These are phyloP conservation scores for Melanargia galathea DNA, from an alignment of 2,888 invertebrate species.

Conservation along the genomic window DNA sequence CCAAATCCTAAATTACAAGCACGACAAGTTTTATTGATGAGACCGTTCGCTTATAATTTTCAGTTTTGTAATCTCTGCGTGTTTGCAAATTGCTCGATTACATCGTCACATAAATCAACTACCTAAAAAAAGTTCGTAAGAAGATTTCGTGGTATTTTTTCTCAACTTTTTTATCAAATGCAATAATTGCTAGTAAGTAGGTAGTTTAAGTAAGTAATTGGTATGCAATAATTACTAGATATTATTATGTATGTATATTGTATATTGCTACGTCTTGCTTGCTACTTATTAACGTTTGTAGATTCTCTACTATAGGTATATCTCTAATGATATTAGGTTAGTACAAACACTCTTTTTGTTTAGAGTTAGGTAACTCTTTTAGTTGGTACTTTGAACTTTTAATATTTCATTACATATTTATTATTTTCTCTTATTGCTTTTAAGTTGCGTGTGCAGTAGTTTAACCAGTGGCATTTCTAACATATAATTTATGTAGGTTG, in stretches of 20 bases:
- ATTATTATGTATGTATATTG: too few species aligned
- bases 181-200: neutral
- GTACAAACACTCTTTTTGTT: too few species aligned
- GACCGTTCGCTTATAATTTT: conserved; percentile 4
- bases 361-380: too few species aligned
- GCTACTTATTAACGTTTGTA: too few species aligned
- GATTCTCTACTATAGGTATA: neutral
- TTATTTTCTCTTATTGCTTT: neutral
- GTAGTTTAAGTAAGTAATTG: too few species aligned
- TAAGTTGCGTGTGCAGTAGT: neutral
- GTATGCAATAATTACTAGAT: neutral
- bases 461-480: conserved; percentile 15
- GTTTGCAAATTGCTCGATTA: conserved; percentile 8
- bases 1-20: neutral
- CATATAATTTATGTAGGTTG: conserved; percentile 6
- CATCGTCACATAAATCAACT: conserved; percentile 28
- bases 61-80: conserved; percentile 11
- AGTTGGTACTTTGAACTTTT: too few species aligned
- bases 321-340: too few species aligned
- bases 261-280: too few species aligned
- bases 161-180: conserved; percentile 7
- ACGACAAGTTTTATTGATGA: conserved; percentile 7
- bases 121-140: conserved; percentile 12
- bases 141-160: conserved; percentile 17
- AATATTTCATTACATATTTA: too few species aligned